Evolutionary conservation across 2,113 vertebrate species (phyloP).

Genomic region (Heloderma charlesbogerti): DNA sequence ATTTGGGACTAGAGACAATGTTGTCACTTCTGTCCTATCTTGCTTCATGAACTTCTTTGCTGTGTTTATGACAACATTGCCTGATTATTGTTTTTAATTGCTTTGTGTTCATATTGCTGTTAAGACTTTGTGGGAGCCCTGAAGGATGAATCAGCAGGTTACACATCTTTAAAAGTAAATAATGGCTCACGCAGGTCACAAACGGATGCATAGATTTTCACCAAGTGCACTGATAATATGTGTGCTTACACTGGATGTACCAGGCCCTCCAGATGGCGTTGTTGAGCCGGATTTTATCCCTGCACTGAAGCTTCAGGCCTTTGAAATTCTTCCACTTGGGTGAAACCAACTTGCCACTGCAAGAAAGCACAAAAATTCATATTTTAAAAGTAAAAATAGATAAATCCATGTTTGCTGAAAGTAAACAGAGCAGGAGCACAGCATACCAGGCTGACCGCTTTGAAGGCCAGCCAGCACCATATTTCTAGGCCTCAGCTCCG

Average conservation of each 20-base stretch:
- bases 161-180: background rate
- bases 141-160: background rate
- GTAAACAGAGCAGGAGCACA: background rate
- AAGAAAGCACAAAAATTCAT: conserved; percentile 65
- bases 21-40: background rate
- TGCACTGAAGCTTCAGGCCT: conserved; percentile 96
- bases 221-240: fast-evolving
- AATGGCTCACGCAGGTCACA: fast-evolving
- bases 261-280: conserved; percentile 99
- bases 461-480: background rate
- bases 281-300: conserved; percentile 99
- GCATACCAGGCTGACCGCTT: background rate
- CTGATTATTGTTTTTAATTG: background rate
- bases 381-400: background rate
- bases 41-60: background rate
- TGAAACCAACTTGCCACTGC: conserved; percentile 94
- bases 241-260: conserved; percentile 97
- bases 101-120: background rate
- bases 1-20: background rate
- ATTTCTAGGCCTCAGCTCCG: fast-evolving
- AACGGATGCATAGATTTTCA: fast-evolving
- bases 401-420: background rate
- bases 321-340: conserved; percentile 99
- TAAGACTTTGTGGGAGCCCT: too few species aligned
- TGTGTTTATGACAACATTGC: background rate